A percentile compares a stretch with the other conserved stretches of the same genome.
phyloP scores from a whole-genome alignment of 2,797 vertebrate genomes.

The Takifugu ocellatus region DNA sequence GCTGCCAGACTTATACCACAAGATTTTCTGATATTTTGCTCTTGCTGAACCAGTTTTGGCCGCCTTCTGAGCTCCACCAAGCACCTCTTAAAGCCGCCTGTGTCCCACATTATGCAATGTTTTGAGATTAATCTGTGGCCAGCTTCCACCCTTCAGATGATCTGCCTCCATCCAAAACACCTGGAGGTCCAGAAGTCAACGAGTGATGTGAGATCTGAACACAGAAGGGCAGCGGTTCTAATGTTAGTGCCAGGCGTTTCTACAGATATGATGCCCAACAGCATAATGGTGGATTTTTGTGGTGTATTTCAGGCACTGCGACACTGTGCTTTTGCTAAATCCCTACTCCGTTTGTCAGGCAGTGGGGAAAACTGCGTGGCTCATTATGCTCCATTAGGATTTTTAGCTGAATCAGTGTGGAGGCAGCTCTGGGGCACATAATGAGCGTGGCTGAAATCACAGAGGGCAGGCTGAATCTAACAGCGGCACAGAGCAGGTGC shows the following conservation, averaged over 20 bases:
- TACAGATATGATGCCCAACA: conserved; percentile 5
- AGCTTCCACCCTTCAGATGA: conserved; percentile 40
- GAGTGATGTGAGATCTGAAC: conserved; percentile 35
- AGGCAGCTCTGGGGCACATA: conserved; percentile 61
- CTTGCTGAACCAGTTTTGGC: conserved; percentile 18
- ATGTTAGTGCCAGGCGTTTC: conserved; percentile 20
- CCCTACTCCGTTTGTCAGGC: conserved; percentile 48
- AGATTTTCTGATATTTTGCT: conserved; percentile 10
- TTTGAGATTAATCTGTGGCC: conserved; percentile 33
- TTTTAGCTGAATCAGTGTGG: conserved; percentile 63
- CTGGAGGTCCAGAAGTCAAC: conserved; percentile 27
- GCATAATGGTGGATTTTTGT: neutral
- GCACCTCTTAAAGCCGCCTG: conserved; percentile 22
- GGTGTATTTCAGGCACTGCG: conserved; percentile 17
- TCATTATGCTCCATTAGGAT: conserved; percentile 72
- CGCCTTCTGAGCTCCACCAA: conserved; percentile 15
- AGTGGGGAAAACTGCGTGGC: conserved; percentile 48
- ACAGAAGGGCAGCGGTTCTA: conserved; percentile 10
- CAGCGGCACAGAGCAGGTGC: conserved; percentile 55
- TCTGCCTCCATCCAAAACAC: conserved; percentile 22
- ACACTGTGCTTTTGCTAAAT: conserved; percentile 30
- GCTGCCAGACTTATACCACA: conserved; percentile 23
- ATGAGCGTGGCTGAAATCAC: conserved; percentile 64
- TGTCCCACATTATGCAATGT: conserved; percentile 22
- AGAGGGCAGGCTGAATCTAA: conserved; percentile 51